phyloP scores from a whole-genome alignment of 2,797 vertebrate genomes.

The Leuciscus waleckii region DNA sequence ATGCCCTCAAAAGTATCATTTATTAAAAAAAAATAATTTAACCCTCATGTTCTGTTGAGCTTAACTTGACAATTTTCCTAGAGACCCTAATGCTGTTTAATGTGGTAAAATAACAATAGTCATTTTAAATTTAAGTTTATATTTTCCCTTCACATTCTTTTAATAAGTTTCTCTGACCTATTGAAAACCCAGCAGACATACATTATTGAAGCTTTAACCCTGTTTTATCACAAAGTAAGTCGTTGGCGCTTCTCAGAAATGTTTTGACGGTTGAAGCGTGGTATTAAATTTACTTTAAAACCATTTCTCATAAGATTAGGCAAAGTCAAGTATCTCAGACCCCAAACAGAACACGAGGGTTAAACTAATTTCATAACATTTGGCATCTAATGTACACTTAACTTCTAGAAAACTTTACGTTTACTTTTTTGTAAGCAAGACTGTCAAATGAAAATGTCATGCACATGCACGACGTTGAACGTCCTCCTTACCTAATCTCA shows the following conservation, averaged over 20 bases:
- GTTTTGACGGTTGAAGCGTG: not conserved
- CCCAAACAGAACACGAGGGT: slow-evolving; percentile 1
- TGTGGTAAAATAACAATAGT: not conserved
- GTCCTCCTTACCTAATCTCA: slow-evolving; percentile 60
- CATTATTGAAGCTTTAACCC: slow-evolving; percentile 8
- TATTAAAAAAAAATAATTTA: not conserved
- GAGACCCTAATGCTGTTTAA: not conserved
- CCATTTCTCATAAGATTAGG: not conserved
- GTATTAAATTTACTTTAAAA: not conserved
- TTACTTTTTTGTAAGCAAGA: slow-evolving; percentile 33
- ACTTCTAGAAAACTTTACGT: slow-evolving; percentile 34
- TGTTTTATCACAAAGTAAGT: not conserved
- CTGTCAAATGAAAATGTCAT: slow-evolving; percentile 58
- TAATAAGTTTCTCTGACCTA: slow-evolving; percentile 6
- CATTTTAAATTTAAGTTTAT: not conserved
- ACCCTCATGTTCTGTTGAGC: not conserved
- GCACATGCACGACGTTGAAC: slow-evolving; percentile 37
- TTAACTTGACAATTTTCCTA: not conserved
- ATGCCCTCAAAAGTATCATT: not conserved
- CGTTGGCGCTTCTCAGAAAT: not conserved
- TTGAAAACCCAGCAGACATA: slow-evolving; percentile 9
- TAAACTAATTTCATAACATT: not conserved
- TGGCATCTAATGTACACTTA: not conserved
- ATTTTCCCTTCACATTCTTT: not conserved
- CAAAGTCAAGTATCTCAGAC: slow-evolving; percentile 2